A percentile compares a stretch with the other conserved stretches of the same genome.
Evolutionary conservation across 2,888 invertebrate genomes (phyloP).

Genomic region (Trisateles emortualis): DNA sequence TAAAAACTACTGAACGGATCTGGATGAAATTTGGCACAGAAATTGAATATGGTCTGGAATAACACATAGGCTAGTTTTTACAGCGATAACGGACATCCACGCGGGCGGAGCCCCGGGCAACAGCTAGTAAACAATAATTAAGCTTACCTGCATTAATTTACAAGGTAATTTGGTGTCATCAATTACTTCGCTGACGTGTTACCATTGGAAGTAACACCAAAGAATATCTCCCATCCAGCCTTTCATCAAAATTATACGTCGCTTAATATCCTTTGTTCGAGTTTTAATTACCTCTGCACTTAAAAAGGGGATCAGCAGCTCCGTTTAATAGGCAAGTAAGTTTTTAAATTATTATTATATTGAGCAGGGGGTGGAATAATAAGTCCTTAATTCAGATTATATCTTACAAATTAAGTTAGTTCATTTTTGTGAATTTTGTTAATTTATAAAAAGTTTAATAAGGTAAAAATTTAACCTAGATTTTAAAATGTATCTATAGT

Average conservation of each 20-base stretch:
- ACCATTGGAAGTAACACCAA: neutral
- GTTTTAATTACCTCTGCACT: constrained; percentile 18
- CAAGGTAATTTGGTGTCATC: neutral
- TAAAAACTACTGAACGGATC: too few species aligned
- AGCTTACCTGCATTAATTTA: neutral
- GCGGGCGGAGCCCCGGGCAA: too few species aligned
- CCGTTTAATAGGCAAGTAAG: constrained; percentile 9
- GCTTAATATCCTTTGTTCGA: constrained; percentile 21
- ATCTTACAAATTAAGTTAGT: neutral
- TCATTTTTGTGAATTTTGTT: neutral
- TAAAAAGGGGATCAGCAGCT: constrained; percentile 13
- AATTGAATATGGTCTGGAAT: too few species aligned
- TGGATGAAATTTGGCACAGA: too few species aligned
- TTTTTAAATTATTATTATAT: constrained; percentile 1
- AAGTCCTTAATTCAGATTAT: neutral
- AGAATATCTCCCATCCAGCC: neutral
- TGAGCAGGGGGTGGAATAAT: neutral
- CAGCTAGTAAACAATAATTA: neutral
- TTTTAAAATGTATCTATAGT: too few species aligned
- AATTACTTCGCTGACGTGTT: neutral
- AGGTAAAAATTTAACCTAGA: too few species aligned
- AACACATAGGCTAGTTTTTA: too few species aligned
- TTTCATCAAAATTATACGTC: constrained; percentile 2
- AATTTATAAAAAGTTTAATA: neutral
- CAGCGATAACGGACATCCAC: too few species aligned